Base-by-base conservation (phyloP, 2,113 vertebrate genomes). In the Saguinus imperator region DNA sequence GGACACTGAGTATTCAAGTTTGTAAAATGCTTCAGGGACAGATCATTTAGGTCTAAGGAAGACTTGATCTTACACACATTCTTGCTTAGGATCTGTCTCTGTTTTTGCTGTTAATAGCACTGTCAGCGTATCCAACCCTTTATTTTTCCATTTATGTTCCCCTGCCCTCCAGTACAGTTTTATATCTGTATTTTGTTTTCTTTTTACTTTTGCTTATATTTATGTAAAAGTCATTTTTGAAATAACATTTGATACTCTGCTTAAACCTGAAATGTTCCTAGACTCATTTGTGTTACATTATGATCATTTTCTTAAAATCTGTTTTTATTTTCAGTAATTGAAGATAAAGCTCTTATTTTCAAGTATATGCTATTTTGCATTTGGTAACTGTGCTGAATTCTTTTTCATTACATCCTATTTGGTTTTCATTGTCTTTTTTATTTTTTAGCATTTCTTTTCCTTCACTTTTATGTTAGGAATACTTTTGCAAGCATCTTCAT, bases 291-390 rank as follows among this genome's bases (percentile, higher is more conserved):
- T 90, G 40, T 93, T 94, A 83, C 17, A 1, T 88, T 73, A 16
- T 66, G 10, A 40, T 83, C 35, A 76, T 45, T 37, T 79, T 95
- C 96, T 83, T 81, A 29, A 89, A 82, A 87, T 88, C 61, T 87
- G 40, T 84, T 95, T 6, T 70, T 80, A 37, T 91, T 91, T 95
- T 91, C 35, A 75, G 1, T 84, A 73, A 48, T 84, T 94, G 66
- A 76, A 77, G 92, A 76, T 84, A 73, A 95, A 73, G 9, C 75
- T 82, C 8, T 23, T 85, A 32, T 91, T 88, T 95, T 93, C 40
- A 95, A 43, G 23, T 84, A 58, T 25, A 73, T 40, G 57, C 5
- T 50, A 57, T 70, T 87, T 96, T 57, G 61, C 17, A 20, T 92
- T 93, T 95, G 23, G 55, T 72, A 80, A 27, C 43, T 37, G 57